Percentiles rank a stretch among this genome's conserved stretches.
These are phyloP conservation scores for Catamblyrhynchus diadema DNA, from an alignment of 2,797 vertebrate species.

Conservation along the genomic window DNA sequence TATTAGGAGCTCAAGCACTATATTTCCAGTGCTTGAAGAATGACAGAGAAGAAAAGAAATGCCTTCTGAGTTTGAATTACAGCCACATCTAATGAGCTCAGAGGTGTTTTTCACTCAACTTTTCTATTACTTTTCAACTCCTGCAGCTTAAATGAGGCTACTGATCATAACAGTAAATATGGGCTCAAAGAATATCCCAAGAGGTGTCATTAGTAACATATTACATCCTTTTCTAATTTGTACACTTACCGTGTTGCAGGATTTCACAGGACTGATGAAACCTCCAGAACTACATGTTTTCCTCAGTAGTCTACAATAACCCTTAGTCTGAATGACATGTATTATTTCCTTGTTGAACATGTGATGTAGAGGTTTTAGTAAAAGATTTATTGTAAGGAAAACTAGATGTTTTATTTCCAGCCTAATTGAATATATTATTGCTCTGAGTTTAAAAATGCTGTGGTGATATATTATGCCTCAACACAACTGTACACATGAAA, in stretches of 20 bases:
- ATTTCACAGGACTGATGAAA: slow-evolving; percentile 78
- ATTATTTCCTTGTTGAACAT: slow-evolving; percentile 78
- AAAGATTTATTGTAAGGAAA: slow-evolving; percentile 78
- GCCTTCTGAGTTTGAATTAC: slow-evolving; percentile 77
- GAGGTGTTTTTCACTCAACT: slow-evolving; percentile 75
- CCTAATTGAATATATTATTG: slow-evolving; percentile 79
- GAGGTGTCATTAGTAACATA: slow-evolving; percentile 80
- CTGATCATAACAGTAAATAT: slow-evolving; percentile 77
- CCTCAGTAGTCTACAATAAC: slow-evolving; percentile 77
- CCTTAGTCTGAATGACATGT: slow-evolving; percentile 77
- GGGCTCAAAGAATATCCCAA: slow-evolving; percentile 72
- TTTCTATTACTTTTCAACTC: slow-evolving; percentile 76
- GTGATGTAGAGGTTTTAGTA: slow-evolving; percentile 70
- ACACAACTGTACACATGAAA: slow-evolving; percentile 57
- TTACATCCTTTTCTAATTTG: slow-evolving; percentile 82
- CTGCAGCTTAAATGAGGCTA: slow-evolving; percentile 73
- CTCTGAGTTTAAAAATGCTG: slow-evolving; percentile 71
- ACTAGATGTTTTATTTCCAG: slow-evolving; percentile 73
- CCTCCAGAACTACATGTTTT: slow-evolving; percentile 76
- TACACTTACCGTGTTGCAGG: slow-evolving; percentile 69
- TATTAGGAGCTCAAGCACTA: slow-evolving; percentile 68
- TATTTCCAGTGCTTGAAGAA: slow-evolving; percentile 73
- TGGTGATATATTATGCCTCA: slow-evolving; percentile 71
- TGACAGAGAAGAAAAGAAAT: slow-evolving; percentile 74
- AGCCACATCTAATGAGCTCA: slow-evolving; percentile 72